phyloP scores from a whole-genome alignment of 2,113 vertebrate species.

The Larimichthys crocea region DNA sequence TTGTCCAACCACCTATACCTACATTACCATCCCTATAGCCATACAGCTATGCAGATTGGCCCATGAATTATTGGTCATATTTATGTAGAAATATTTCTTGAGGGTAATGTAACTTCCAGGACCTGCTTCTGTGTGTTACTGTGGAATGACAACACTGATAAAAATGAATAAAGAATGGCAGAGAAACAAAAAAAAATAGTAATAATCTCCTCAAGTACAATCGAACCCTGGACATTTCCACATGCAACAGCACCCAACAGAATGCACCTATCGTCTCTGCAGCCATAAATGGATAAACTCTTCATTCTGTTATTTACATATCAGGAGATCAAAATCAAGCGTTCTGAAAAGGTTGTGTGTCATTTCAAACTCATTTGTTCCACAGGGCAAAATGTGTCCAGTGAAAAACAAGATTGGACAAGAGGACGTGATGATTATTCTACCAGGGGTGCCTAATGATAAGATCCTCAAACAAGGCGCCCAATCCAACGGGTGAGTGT shows the following conservation, averaged over 20 bases:
- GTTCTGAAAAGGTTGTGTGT: conserved; percentile 27
- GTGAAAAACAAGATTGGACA: conserved; percentile 32
- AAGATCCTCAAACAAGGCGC: conserved; percentile 31
- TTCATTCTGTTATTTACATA: conserved; percentile 30
- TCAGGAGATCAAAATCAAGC: conserved; percentile 32
- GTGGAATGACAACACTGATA: not conserved
- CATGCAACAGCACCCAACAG: not conserved
- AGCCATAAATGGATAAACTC: not conserved
- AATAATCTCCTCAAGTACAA: not conserved
- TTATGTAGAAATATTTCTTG: too few species aligned
- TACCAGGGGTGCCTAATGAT: conserved; percentile 53
- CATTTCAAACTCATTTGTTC: conserved; percentile 54
- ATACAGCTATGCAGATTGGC: too few species aligned
- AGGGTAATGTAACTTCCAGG: too few species aligned
- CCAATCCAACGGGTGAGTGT: conserved; percentile 13
- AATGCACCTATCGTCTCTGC: not conserved
- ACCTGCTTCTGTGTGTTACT: not conserved
- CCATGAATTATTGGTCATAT: too few species aligned
- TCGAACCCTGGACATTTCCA: not conserved
- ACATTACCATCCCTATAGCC: too few species aligned
- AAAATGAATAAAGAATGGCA: not conserved
- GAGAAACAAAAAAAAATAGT: not conserved
- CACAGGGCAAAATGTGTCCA: conserved; percentile 25
- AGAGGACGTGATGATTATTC: conserved; percentile 61
- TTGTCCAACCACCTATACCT: too few species aligned